Percentiles rank a stretch among this genome's conserved stretches.
Conservation (phyloP, 2,113 vertebrate species). For the Scolopax mira region DNA sequence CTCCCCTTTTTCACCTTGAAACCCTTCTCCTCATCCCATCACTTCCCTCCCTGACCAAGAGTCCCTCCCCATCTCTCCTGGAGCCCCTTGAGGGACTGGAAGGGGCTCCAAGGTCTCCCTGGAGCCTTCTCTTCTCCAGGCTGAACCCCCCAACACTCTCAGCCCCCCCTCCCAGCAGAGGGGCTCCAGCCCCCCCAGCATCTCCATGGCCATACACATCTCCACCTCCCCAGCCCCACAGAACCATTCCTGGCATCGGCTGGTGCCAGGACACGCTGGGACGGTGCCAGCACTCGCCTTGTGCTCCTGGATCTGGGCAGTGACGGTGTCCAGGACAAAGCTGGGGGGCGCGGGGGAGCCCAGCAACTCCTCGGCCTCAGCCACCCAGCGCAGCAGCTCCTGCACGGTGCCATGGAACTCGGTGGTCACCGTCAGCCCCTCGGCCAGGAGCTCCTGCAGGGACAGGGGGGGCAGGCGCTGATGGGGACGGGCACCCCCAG, state of each 20-base stretch:
- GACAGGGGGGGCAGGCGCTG: not conserved
- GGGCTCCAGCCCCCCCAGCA: no score
- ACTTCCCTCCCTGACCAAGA: no score
- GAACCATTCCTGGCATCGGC: rapidly evolving
- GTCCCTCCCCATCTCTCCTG: no score
- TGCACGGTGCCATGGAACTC: conserved; percentile 84
- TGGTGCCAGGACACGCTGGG: not conserved
- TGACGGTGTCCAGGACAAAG: conserved; percentile 79
- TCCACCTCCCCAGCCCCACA: not conserved
- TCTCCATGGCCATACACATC: no score
- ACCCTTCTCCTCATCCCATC: no score
- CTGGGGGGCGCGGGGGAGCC: conserved; percentile 74
- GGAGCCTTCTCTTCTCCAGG: no score
- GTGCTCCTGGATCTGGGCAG: conserved; percentile 81
- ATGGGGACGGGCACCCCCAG: rapidly evolving
- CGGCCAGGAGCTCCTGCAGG: conserved; percentile 78
- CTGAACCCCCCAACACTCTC: no score
- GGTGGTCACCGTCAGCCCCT: conserved; percentile 80
- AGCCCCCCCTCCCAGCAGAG: no score
- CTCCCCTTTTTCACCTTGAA: no score
- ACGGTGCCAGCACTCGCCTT: conserved; percentile 55
- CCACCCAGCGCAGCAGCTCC: conserved; percentile 83
- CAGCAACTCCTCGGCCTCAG: conserved; percentile 75
- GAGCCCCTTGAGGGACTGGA: no score
- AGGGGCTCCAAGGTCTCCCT: no score